Conservation (phyloP, 53 echinoderm and acorn worm genomes). For the Antedon mediterranea region DNA sequence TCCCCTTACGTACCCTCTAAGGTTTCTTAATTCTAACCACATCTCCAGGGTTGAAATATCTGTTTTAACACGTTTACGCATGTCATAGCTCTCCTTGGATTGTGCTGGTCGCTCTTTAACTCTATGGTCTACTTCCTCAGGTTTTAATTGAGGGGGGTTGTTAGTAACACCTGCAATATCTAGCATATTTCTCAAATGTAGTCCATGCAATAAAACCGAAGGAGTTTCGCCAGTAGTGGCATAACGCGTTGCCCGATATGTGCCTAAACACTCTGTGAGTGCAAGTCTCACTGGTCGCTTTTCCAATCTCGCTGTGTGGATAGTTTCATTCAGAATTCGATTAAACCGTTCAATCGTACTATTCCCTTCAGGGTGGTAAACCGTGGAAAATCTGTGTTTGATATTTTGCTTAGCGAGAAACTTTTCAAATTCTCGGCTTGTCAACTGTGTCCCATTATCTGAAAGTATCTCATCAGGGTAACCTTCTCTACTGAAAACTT, state of each 20-base stretch:
- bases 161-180: neutral
- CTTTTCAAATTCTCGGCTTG: slow-evolving; percentile 4
- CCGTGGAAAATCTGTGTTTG: slow-evolving; percentile 10
- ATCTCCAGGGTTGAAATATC: too few relatives aligned
- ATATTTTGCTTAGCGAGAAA: slow-evolving; percentile 14
- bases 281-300: neutral
- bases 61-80: too few relatives aligned
- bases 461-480: slow-evolving; percentile 15
- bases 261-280: slow-evolving; percentile 2
- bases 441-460: slow-evolving; percentile 19
- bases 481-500: slow-evolving; percentile 14
- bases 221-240: slow-evolving; percentile 14
- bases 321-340: slow-evolving; percentile 9
- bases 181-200: slow-evolving; percentile 7
- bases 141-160: neutral
- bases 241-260: slow-evolving; percentile 7
- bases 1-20: too few relatives aligned
- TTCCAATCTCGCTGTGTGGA: slow-evolving; percentile 3
- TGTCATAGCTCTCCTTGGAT: too few relatives aligned
- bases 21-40: too few relatives aligned
- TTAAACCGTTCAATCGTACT: slow-evolving; percentile 19
- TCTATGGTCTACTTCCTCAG: too few relatives aligned
- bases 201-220: neutral
- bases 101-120: too few relatives aligned
- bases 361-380: slow-evolving; percentile 26